Evolutionary conservation across 2,888 invertebrate genomes (phyloP).

Genomic region (Euplexia lucipara): DNA sequence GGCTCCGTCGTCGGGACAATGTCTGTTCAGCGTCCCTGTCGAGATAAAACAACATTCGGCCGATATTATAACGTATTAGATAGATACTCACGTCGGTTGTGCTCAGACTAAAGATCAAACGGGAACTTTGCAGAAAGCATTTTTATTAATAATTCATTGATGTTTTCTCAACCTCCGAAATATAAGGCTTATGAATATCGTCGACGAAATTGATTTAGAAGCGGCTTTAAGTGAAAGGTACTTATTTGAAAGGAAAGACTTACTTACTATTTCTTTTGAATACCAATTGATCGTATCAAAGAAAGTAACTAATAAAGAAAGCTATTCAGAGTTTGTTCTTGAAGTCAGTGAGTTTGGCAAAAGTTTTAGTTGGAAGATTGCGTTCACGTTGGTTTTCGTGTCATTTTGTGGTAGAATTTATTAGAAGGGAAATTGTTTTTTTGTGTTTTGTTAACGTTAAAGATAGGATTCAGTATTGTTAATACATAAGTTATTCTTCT

Average conservation of each 20-base stretch:
- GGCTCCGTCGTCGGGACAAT: slow-evolving; percentile 49
- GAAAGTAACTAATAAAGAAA: slow-evolving; percentile 23
- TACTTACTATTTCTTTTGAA: slow-evolving; percentile 35
- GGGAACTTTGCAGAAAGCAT: slow-evolving; percentile 37
- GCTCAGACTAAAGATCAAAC: slow-evolving; percentile 35
- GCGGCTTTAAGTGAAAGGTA: background rate
- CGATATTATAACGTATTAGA: slow-evolving; percentile 47
- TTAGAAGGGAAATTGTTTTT: background rate
- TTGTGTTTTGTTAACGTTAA: slow-evolving; percentile 5
- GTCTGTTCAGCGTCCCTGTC: slow-evolving; percentile 46
- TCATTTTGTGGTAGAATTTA: slow-evolving; percentile 15
- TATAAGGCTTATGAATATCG: slow-evolving; percentile 19
- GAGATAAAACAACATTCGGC: slow-evolving; percentile 49
- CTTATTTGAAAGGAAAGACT: slow-evolving; percentile 12
- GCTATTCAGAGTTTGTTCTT: slow-evolving; percentile 23
- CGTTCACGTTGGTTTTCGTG: slow-evolving; percentile 13
- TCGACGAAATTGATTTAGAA: slow-evolving; percentile 25
- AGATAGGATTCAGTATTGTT: background rate
- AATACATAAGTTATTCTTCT: too few species aligned
- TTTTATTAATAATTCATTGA: slow-evolving; percentile 39
- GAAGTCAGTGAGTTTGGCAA: slow-evolving; percentile 5
- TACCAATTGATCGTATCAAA: slow-evolving; percentile 24
- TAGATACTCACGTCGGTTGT: slow-evolving; percentile 23
- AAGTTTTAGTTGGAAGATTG: slow-evolving; percentile 28
- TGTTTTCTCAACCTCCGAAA: slow-evolving; percentile 24